These are phyloP conservation scores for Tipula vernalis DNA, from an alignment of 2,888 invertebrate genomes.

Conservation along the genomic window DNA sequence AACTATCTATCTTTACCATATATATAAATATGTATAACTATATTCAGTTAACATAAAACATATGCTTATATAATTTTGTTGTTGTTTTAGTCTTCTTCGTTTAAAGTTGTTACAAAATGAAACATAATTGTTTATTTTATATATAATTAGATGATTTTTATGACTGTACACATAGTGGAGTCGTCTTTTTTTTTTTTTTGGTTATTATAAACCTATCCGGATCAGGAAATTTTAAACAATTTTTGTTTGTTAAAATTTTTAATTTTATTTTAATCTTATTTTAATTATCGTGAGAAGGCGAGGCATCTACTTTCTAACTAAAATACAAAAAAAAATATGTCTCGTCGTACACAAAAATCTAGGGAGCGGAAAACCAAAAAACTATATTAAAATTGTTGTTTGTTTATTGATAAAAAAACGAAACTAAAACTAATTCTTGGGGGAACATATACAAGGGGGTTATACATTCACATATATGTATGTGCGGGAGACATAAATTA, in stretches of 20 bases:
- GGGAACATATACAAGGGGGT: neutral
- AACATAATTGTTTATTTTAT: neutral
- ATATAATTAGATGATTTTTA: slow-evolving; percentile 4
- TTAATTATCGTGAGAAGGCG: slow-evolving; percentile 4
- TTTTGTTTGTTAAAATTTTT: neutral
- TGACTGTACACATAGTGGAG: neutral
- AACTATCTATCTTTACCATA: neutral
- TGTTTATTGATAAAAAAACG: neutral
- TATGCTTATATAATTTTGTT: neutral
- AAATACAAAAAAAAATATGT: neutral
- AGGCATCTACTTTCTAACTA: neutral
- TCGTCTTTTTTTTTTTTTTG: neutral
- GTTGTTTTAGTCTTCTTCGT: neutral
- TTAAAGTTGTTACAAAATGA: neutral
- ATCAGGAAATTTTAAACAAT: neutral
- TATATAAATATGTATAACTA: too few relatives aligned
- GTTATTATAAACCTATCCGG: neutral
- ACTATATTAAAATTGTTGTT: neutral
- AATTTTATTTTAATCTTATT: neutral
- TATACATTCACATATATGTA: neutral
- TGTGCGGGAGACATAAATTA: neutral
- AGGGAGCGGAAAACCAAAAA: neutral
- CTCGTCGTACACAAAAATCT: neutral
- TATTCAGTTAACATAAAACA: slow-evolving; percentile 4
- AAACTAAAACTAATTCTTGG: neutral